phyloP scores from a whole-genome alignment of 1,140 invertebrate genomes.

The Helicoverpa armigera region DNA sequence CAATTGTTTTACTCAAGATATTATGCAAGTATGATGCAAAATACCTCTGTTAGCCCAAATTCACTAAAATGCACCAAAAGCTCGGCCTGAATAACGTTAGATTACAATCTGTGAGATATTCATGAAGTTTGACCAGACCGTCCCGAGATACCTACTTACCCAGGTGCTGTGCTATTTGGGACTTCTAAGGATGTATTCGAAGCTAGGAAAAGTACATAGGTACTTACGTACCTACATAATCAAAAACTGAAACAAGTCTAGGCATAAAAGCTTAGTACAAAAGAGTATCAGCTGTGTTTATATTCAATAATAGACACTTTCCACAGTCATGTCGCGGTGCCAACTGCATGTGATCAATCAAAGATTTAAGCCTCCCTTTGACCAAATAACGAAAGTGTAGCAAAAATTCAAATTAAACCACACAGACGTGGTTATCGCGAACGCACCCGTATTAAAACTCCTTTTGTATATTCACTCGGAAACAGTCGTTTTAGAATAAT shows the following conservation, averaged over 20 bases:
- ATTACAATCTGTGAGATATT: constrained; percentile 59
- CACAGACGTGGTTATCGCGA: constrained; percentile 58
- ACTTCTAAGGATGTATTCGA: no score
- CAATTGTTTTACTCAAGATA: constrained; percentile 72
- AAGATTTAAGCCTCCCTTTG: constrained; percentile 61
- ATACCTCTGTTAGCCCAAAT: constrained; percentile 65
- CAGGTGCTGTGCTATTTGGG: background rate
- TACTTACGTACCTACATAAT: no score
- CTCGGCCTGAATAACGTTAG: constrained; percentile 64
- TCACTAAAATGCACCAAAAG: constrained; percentile 72
- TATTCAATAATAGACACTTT: background rate
- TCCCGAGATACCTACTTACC: background rate
- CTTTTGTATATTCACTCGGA: background rate
- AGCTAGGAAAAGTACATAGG: no score
- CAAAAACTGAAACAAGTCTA: no score
- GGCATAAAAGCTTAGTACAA: no score
- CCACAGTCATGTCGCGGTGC: background rate
- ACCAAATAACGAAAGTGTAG: constrained; percentile 52
- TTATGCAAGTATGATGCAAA: constrained; percentile 73
- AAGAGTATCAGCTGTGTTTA: no score
- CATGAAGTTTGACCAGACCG: constrained; percentile 17
- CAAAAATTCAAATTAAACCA: constrained; percentile 63
- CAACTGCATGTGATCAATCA: constrained; percentile 67
- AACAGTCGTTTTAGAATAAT: background rate
- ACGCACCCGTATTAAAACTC: constrained; percentile 54